Conservation (phyloP, 1,140 invertebrate genomes). For the Aphis craccivora region DNA sequence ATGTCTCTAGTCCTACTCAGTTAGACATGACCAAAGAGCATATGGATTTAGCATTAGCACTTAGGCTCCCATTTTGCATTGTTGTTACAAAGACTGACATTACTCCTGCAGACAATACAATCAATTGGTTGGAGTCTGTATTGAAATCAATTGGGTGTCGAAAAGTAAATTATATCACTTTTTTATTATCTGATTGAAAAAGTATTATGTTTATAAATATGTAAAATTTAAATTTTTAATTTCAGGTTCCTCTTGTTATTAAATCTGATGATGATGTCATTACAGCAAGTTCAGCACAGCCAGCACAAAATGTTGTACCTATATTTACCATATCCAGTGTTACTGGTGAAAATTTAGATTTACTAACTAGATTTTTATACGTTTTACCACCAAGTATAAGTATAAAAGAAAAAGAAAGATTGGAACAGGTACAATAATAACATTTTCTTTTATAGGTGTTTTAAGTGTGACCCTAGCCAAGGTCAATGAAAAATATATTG, state of each 20-base stretch:
- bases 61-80: constrained; percentile 89
- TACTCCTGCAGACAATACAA: constrained; percentile 67
- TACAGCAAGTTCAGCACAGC: constrained; percentile 71
- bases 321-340: constrained; percentile 97
- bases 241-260: constrained; percentile 69
- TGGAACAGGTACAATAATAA: constrained; percentile 69
- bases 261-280: constrained; percentile 76
- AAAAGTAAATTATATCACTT: constrained; percentile 64
- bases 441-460: neutral
- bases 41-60: constrained; percentile 79
- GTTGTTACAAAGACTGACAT: constrained; percentile 90
- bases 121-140: constrained; percentile 72
- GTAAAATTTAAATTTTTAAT: neutral
- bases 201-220: neutral
- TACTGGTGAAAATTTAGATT: constrained; percentile 82
- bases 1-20: constrained; percentile 65
- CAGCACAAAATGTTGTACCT: constrained; percentile 76
- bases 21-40: constrained; percentile 79
- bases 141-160: constrained; percentile 72
- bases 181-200: neutral
- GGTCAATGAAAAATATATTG: neutral
- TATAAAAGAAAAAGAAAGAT: constrained; percentile 74
- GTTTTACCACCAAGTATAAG: constrained; percentile 75
- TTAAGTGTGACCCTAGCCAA: neutral
- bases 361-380: constrained; percentile 82